phyloP scores from a whole-genome alignment of 2,888 invertebrate species.

The Latrodectus hesperus region DNA sequence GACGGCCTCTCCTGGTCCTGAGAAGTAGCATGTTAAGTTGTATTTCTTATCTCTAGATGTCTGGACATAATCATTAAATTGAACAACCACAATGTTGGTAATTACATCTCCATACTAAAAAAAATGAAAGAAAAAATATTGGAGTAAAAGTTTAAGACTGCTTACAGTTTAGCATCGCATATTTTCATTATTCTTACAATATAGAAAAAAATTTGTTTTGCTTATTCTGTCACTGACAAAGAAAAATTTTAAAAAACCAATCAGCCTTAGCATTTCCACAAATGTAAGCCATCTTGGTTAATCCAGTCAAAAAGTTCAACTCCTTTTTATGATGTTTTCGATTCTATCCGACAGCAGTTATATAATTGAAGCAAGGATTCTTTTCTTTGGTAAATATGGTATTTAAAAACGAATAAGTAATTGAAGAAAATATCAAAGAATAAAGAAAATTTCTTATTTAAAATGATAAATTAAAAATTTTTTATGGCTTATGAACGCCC shows the following conservation, averaged over 20 bases:
- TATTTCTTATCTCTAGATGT: slow-evolving; percentile 92
- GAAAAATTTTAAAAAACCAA: slow-evolving; percentile 27
- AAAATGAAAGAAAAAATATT: neutral
- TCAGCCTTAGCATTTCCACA: no score
- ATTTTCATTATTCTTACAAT: slow-evolving; percentile 4
- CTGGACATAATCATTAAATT: slow-evolving; percentile 94
- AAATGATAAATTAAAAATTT: no score
- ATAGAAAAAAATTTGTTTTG: neutral
- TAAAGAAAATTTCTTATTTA: no score
- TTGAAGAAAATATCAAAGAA: no score
- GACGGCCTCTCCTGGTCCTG: slow-evolving; percentile 93
- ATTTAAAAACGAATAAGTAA: no score
- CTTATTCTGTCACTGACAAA: neutral
- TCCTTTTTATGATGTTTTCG: no score
- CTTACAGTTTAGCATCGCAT: neutral
- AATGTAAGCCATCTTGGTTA: no score
- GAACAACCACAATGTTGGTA: slow-evolving; percentile 94
- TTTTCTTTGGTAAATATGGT: no score
- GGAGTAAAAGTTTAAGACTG: slow-evolving; percentile 12
- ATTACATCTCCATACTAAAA: slow-evolving; percentile 91
- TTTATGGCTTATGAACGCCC: no score
- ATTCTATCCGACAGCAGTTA: no score
- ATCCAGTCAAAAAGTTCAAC: no score
- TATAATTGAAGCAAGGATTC: no score
- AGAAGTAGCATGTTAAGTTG: slow-evolving; percentile 92